Base-by-base conservation (phyloP, 2,888 invertebrate genomes). In the Tenthredo livida region DNA sequence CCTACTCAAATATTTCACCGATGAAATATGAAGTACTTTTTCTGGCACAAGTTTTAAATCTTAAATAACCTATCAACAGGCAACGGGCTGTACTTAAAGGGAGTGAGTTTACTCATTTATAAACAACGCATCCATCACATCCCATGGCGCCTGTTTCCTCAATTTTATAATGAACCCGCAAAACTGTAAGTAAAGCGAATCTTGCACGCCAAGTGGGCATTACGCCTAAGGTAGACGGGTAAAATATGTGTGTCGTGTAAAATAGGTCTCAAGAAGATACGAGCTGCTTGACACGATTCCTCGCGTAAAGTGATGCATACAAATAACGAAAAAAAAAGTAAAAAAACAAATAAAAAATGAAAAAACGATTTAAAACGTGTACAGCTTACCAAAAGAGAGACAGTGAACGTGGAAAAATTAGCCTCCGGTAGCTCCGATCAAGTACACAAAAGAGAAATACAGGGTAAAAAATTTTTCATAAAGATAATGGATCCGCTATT, bases 81-180 rank as follows among this genome's bases (percentile, higher is more conserved):
- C 54, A 80, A 80, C 21, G 61, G n/a, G 78, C n/a, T 61, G 12
- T 40, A 21, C 37, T 78, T 17, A 21, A n/a, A n/a, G 58, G 21
- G 40, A 37, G 58, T 10, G 37, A 37, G 58, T 61, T 21, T 7
- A 33, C 78, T 78, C 37, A 25, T 82, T 82, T 15, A 67, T 67
- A 67, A 67, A 65, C 67, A 33, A 43, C 65, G 67, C 70, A 85
- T 85, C 82, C 82, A 82, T 85, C 85, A 82, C 85, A 58, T 72
- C 25, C 54, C 70, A 47, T 43, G 82, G 67, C 67, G 67, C 47
- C 47, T 21, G 40, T 83, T 83, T 67, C 80, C 72, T 87, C 86
- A 87, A 85, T 85, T 87, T 86, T 85, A 85, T 86, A 87, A 87
- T 86, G 87, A 87, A 85, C 85, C 86, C 84, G 85, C 85, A 86